Percentiles rank a stretch among this genome's conserved stretches.
phyloP scores from a whole-genome alignment of 2,113 vertebrate genomes.

The Fregata magnificens region DNA sequence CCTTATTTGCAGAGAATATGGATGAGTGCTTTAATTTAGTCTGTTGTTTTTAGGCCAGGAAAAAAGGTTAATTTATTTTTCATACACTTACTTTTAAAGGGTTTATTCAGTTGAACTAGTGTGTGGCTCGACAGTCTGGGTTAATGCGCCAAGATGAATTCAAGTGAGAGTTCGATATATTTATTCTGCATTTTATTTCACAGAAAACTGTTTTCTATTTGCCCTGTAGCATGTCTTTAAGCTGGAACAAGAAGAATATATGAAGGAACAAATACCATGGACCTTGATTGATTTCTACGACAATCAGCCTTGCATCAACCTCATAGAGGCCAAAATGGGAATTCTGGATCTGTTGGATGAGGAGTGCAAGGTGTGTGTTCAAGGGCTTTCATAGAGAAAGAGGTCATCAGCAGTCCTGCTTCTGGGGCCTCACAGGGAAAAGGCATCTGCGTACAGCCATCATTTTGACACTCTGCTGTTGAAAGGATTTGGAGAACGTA shows the following conservation, averaged over 20 bases:
- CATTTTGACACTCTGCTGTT: background rate
- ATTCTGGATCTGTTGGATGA: constrained; percentile 95
- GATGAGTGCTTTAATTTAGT: background rate
- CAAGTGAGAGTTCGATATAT: background rate
- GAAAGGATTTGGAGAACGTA: background rate
- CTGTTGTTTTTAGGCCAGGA: background rate
- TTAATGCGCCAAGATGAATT: background rate
- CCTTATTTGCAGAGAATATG: background rate
- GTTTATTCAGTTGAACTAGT: background rate
- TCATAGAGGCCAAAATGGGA: constrained; percentile 97
- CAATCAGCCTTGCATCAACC: constrained; percentile 99
- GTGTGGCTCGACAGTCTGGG: background rate
- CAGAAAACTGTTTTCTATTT: background rate
- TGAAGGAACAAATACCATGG: constrained; percentile 99
- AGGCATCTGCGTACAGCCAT: background rate
- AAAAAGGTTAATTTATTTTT: constrained; percentile 27
- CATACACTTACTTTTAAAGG: background rate
- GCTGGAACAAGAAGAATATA: constrained; percentile 98
- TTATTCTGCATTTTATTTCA: constrained; percentile 28
- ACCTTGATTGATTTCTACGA: constrained; percentile 99
- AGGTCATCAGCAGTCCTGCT: background rate
- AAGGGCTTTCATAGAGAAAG: background rate
- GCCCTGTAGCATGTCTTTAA: constrained; percentile 93
- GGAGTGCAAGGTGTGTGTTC: constrained; percentile 88
- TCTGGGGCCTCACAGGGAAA: background rate